phyloP scores from a whole-genome alignment of 2,888 invertebrate genomes.

The Ectemnius lituratus region DNA sequence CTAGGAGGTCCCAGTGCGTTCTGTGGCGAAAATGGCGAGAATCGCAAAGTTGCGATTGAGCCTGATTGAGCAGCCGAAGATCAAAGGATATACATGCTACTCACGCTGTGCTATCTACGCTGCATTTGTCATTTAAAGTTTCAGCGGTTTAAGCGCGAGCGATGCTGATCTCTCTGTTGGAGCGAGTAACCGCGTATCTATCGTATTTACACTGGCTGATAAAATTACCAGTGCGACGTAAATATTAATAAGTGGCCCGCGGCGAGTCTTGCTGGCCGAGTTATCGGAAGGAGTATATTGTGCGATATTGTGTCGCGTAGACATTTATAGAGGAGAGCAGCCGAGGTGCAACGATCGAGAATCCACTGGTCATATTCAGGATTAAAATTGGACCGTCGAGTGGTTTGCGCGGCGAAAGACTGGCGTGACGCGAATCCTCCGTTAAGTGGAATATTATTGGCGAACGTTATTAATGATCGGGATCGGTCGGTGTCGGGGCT shows the following conservation, averaged over 20 bases:
- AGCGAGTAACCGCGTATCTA: too few species aligned
- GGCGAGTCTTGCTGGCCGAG: not conserved
- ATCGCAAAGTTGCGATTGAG: too few species aligned
- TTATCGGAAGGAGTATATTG: not conserved
- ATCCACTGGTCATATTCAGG: slow-evolving; percentile 35
- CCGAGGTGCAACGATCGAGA: slow-evolving; percentile 27
- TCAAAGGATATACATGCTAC: too few species aligned
- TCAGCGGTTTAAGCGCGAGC: too few species aligned
- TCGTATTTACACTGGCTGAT: not conserved
- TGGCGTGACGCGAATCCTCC: not conserved
- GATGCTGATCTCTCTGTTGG: too few species aligned
- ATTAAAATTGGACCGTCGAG: slow-evolving; percentile 17
- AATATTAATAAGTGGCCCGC: not conserved
- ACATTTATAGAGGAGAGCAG: not conserved
- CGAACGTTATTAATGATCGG: not conserved
- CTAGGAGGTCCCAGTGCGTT: too few species aligned
- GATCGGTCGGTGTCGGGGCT: not conserved
- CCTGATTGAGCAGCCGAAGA: too few species aligned
- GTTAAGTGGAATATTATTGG: slow-evolving; percentile 20
- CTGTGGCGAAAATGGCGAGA: too few species aligned
- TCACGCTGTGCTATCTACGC: too few species aligned
- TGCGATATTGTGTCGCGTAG: not conserved
- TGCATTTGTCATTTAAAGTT: too few species aligned
- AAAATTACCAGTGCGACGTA: not conserved
- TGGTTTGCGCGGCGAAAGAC: not conserved